Percentiles rank a stretch among this genome's conserved stretches.
Evolutionary conservation across 1,140 invertebrate genomes (phyloP).

Genomic region (Drosophila gunungcola): DNA sequence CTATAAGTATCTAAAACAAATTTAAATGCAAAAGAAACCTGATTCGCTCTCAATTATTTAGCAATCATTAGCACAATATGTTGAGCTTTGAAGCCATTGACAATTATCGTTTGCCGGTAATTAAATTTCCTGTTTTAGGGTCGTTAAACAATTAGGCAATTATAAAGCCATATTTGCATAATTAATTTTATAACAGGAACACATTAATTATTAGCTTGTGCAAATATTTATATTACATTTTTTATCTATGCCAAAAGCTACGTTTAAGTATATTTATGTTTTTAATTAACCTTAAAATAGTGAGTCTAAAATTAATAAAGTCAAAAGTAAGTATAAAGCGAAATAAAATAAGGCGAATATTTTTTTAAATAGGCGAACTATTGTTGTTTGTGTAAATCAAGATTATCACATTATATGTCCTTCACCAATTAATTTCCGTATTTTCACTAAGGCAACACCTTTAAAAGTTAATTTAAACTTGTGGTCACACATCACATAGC

Average conservation of each 20-base stretch:
- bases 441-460: slow-evolving; percentile 16
- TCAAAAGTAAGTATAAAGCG: no score
- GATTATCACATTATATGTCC: no score
- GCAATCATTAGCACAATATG: neutral
- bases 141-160: neutral
- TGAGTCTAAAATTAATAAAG: no score
- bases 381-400: no score
- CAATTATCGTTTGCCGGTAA: neutral
- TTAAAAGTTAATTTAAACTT: slow-evolving; percentile 69
- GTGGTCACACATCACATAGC: slow-evolving; percentile 12
- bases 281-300: no score
- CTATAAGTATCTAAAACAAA: neutral
- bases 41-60: neutral
- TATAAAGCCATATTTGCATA: neutral
- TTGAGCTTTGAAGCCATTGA: neutral
- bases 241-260: neutral
- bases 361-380: no score
- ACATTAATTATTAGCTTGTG: neutral
- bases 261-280: no score
- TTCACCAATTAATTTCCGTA: neutral
- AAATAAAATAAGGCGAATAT: no score
- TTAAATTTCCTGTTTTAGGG: slow-evolving; percentile 1
- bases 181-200: neutral
- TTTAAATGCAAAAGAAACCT: neutral
- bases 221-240: neutral